These are phyloP conservation scores for Parnassius orleans DNA, from an alignment of 2,888 invertebrate genomes.

Conservation along the genomic window DNA sequence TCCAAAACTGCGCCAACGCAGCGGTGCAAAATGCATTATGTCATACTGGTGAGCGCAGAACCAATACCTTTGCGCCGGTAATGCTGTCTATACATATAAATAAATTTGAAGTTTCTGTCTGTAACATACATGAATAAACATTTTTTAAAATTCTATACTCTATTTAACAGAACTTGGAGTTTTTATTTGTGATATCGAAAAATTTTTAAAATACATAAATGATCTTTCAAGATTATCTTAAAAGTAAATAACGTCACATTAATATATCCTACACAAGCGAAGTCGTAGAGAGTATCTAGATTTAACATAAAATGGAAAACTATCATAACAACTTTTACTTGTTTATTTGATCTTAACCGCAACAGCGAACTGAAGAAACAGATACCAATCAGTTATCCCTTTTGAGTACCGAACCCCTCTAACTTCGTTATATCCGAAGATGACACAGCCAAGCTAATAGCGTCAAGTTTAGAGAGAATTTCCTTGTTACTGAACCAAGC, in stretches of 20 bases:
- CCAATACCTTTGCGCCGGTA: too few relatives aligned
- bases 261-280: too few relatives aligned
- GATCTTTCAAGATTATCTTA: too few relatives aligned
- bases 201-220: too few relatives aligned
- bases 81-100: too few relatives aligned
- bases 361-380: slow-evolving; percentile 14
- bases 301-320: slow-evolving; percentile 2
- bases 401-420: slow-evolving; percentile 39
- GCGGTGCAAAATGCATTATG: too few relatives aligned
- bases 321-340: slow-evolving; percentile 10
- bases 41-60: too few relatives aligned
- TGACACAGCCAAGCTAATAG: slow-evolving; percentile 43
- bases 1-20: too few relatives aligned
- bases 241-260: too few relatives aligned
- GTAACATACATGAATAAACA: background rate
- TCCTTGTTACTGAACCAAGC: background rate
- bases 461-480: background rate
- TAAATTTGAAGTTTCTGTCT: background rate
- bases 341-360: slow-evolving; percentile 14
- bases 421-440: slow-evolving; percentile 44
- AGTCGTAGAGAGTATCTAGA: too few relatives aligned
- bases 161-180: background rate
- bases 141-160: too few relatives aligned
- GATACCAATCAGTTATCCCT: slow-evolving; percentile 40
- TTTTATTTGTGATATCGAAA: background rate